These are phyloP conservation scores for Penaeus indicus DNA, from an alignment of 1,140 invertebrate species.

Conservation along the genomic window DNA sequence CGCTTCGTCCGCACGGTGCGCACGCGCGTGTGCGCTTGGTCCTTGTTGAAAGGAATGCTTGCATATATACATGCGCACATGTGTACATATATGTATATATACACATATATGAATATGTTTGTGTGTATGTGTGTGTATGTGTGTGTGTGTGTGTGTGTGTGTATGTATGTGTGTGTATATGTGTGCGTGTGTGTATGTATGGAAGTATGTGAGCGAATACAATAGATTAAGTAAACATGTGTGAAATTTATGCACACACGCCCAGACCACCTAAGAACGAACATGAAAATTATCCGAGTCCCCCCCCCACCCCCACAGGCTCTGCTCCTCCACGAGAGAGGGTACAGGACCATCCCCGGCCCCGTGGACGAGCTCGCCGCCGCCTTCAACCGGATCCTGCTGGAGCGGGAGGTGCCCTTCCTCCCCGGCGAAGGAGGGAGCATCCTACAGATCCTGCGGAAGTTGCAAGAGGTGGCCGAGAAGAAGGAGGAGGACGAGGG, in stretches of 20 bases:
- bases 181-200: too few species aligned
- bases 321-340: background rate
- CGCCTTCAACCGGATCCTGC: conserved; percentile 19
- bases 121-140: background rate
- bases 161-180: too few species aligned
- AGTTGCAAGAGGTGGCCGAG: background rate
- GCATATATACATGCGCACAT: background rate
- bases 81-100: background rate
- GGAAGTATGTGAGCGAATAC: too few species aligned
- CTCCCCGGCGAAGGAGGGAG: conserved; percentile 31
- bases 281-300: too few species aligned
- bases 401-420: background rate
- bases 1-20: conserved; percentile 21
- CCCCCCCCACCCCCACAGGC: background rate
- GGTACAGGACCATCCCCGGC: conserved; percentile 20
- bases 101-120: background rate
- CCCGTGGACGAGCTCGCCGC: background rate
- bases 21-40: too few species aligned
- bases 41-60: too few species aligned
- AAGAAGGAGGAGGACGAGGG: background rate
- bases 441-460: conserved; percentile 8
- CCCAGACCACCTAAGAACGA: background rate
- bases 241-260: too few species aligned
- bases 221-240: too few species aligned
- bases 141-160: too few species aligned